A percentile compares a stretch with the other conserved stretches of the same genome.
Conservation (phyloP, 2,888 invertebrate species). For the Dryobotodes eremita region DNA sequence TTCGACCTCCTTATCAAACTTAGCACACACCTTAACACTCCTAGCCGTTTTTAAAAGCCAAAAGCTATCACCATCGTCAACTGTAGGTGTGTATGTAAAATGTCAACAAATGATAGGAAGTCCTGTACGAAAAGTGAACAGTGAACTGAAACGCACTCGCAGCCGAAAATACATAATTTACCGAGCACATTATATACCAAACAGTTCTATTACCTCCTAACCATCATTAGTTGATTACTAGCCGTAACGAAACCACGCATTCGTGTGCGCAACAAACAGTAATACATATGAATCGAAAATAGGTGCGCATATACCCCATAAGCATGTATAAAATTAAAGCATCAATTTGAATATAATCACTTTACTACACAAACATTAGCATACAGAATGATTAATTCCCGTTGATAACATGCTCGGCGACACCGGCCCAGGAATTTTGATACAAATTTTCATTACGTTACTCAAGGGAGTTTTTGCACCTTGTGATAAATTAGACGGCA, state of each 20-base stretch:
- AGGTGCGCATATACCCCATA: conserved; percentile 57
- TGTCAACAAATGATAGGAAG: neutral
- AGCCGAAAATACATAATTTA: neutral
- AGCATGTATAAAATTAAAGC: conserved; percentile 68
- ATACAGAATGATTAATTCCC: conserved; percentile 84
- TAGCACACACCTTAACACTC: too few species aligned
- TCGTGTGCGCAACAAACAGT: conserved; percentile 30
- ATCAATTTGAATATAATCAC: conserved; percentile 86
- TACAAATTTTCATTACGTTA: conserved; percentile 69
- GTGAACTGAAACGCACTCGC: neutral
- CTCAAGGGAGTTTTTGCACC: conserved; percentile 62
- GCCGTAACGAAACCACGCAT: conserved; percentile 47
- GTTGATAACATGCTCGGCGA: conserved; percentile 80
- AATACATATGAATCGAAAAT: conserved; percentile 33
- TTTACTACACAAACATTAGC: conserved; percentile 80
- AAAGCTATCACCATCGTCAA: neutral
- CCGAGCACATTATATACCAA: conserved; percentile 10
- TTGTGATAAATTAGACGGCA: conserved; percentile 64
- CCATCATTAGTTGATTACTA: conserved; percentile 59
- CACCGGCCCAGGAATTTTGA: conserved; percentile 63
- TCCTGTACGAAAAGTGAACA: neutral
- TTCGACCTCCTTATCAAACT: neutral
- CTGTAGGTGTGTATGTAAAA: neutral
- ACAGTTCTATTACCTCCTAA: conserved; percentile 45
- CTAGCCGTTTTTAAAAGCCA: neutral